Base-by-base conservation (phyloP, 2,113 vertebrate genomes). In the Galeopterus variegatus region DNA sequence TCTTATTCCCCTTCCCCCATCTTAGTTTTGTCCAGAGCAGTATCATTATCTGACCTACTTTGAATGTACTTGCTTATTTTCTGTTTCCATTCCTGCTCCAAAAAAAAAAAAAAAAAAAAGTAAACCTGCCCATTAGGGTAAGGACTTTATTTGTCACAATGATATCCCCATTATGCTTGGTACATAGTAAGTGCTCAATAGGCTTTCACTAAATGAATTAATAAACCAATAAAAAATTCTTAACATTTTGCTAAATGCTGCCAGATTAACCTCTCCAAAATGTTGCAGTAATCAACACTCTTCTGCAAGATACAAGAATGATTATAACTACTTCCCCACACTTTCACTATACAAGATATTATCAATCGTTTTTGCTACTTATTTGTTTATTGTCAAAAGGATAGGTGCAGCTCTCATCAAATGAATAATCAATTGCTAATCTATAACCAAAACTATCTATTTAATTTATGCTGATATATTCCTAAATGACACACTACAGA, bases 371-470 rank as follows among this genome's bases (percentile, higher is more conserved):
- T 88, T 93, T 54, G 11, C 33, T 54, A 77, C 33, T 23, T 79
- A 58, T 26, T 54, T 60, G 50, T 36, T 86, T 56, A 48, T 48
- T 72, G 6, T 84, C 36, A 60, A 93, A 94, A 92, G 18, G 2
- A 33, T 14, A 93, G 5, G 0, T 62, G 0, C 19, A 31, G 6
- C 10, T 88, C 89, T 89, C 72, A 89, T 86, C 45, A 86, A 91
- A 62, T 54, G 23, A 52, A 67, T 5, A 31, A 6, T 54, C 82
- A 83, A 89, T 86, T 18, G 70, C 15, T 75, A 93, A 81, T 48
- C 73, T 97, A 62, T 64, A 83, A 31, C 41, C 8, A 77, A 77
- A 83, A 72, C 50, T 64, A 54, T 36, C 52, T 85, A 88, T 81
- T 82, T 86, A 67, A 88, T 73, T 58, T 48, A 81, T 52, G 26